Base-by-base conservation (phyloP, 2,888 invertebrate species). In the Phymatocera aterrima region DNA sequence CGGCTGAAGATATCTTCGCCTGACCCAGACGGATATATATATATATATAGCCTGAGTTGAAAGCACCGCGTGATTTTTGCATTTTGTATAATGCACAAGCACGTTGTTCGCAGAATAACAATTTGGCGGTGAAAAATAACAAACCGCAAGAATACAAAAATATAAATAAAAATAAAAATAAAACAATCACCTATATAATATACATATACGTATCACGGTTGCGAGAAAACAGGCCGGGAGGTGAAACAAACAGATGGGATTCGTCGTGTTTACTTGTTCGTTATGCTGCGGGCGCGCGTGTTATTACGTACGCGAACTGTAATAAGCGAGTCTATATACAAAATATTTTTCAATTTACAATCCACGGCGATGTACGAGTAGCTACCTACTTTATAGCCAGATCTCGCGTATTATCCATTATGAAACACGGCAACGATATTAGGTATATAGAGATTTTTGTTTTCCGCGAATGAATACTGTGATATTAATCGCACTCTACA, bases 211-310 rank as follows among this genome's bases (percentile, higher is more conserved):
- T n/a, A 51, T 72, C 72, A n/a, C 48, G 48, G 51, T 18, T 8
- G 72, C n/a, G 48, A 51, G 51, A 72, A 51, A 72, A 72, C 34
- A 34, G 18, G 6, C 72, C n/a, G n/a, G n/a, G n/a, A n/a, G 72
- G 72, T 51, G 51, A 43, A 72, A 72, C 34, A 51, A 72, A 72
- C 72, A 72, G 51, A 51, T 34, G 51, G 51, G 31, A 72, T 72
- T 72, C 72, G 51, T 72, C 51, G 72, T 51, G 72, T 72, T 72
- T 72, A 72, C 72, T 72, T 51, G 72, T 72, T 72, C 72, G 51
- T 72, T 72, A 70, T 21, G 46, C 5, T 24, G 68, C 6, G 8
- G 15, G 24, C 68, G 24, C 43, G 46, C 68, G 46, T 46, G 68
- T 68, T 68, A 43, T 68, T 68, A 51, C 72, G 51, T 51, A 8